These are phyloP conservation scores for Semnornis frantzii DNA, from an alignment of 2,113 vertebrate genomes.

Conservation along the genomic window DNA sequence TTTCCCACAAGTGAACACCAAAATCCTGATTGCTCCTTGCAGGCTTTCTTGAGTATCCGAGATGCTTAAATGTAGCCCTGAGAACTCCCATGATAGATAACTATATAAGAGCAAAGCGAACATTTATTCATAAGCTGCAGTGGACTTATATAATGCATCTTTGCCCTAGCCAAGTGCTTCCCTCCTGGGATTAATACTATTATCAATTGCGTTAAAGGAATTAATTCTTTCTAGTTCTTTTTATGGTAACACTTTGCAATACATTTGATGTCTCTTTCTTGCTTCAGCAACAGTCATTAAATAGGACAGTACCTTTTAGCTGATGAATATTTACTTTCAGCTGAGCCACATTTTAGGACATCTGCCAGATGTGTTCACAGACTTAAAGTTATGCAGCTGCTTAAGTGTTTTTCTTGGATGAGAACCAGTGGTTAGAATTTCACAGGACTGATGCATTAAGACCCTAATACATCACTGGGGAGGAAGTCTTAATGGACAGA, in stretches of 20 bases:
- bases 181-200: background rate
- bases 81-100: background rate
- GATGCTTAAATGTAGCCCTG: background rate
- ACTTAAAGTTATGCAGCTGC: background rate
- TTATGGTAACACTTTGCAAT: background rate
- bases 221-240: conserved; percentile 9
- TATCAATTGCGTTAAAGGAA: background rate
- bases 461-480: background rate
- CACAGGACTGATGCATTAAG: background rate
- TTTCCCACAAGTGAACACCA: background rate
- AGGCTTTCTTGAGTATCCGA: background rate
- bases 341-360: background rate
- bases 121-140: background rate
- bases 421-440: background rate
- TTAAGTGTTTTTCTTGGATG: background rate
- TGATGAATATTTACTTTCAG: background rate
- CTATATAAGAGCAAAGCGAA: background rate
- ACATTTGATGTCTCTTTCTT: background rate
- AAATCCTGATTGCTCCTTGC: background rate
- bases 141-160: background rate
- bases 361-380: background rate
- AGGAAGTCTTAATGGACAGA: background rate
- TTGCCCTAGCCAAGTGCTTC: background rate
- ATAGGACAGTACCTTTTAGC: background rate
- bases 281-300: background rate